Conservation (phyloP, 2,113 vertebrate genomes). For the Xiphophorus hellerii region DNA sequence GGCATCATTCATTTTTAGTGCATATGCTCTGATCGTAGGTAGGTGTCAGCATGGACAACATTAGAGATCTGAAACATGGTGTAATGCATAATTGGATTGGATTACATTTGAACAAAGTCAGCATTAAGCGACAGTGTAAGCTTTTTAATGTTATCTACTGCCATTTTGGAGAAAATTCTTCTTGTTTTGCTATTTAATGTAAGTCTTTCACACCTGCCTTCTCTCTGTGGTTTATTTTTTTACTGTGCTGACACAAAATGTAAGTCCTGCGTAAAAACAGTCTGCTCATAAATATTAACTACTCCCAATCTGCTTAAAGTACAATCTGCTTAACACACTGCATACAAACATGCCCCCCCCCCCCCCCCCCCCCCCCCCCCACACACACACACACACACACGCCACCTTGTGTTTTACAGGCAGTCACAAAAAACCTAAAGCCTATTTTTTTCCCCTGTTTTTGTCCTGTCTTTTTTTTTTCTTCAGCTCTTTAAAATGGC, state of each 20-base stretch:
- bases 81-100: background rate
- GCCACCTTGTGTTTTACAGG: constrained; percentile 31
- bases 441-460: constrained; percentile 1
- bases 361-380: too few relatives aligned
- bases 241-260: constrained; percentile 28
- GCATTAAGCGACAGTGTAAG: background rate
- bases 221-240: constrained; percentile 31
- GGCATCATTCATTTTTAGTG: background rate
- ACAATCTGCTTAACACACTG: constrained; percentile 17
- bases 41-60: background rate
- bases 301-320: constrained; percentile 44
- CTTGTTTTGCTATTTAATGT: constrained; percentile 33
- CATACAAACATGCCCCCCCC: constrained; percentile 23
- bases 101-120: background rate
- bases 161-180: constrained; percentile 13
- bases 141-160: constrained; percentile 15
- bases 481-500: background rate
- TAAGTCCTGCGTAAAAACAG: constrained; percentile 42
- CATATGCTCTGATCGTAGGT: background rate
- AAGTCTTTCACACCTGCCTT: constrained; percentile 44
- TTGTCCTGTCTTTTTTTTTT: background rate
- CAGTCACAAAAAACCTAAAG: constrained; percentile 20
- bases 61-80: background rate
- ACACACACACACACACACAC: background rate
- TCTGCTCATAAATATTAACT: constrained; percentile 63